These are phyloP conservation scores for Kryptopterus vitreolus DNA, from an alignment of 2,797 vertebrate species.

Conservation along the genomic window DNA sequence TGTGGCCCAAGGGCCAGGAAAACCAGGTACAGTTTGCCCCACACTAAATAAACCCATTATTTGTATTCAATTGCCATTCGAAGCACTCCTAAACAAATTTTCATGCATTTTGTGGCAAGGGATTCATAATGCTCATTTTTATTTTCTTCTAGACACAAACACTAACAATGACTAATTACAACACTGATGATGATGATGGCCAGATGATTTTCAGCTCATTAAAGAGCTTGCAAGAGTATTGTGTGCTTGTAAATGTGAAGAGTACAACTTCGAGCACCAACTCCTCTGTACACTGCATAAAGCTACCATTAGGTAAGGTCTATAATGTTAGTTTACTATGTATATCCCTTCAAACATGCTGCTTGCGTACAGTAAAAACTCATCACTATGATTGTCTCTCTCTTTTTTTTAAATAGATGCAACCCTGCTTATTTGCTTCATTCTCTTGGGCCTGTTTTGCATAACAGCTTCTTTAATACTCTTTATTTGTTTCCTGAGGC, in stretches of 20 bases:
- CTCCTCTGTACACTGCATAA: constrained; percentile 63
- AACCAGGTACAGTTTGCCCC: constrained; percentile 57
- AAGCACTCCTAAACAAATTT: background rate
- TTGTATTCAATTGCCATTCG: background rate
- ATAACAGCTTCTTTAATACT: constrained; percentile 21
- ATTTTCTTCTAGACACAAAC: constrained; percentile 4
- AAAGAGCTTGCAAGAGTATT: constrained; percentile 64
- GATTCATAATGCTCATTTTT: background rate
- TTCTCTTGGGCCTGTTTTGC: constrained; percentile 43
- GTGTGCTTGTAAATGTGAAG: constrained; percentile 62
- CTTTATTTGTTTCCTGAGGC: constrained; percentile 62
- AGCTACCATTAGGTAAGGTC: constrained; percentile 64
- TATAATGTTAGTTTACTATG: fast-evolving
- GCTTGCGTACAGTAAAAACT: background rate
- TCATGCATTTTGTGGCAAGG: background rate
- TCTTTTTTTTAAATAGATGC: constrained; percentile 25
- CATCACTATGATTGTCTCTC: background rate
- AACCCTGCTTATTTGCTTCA: background rate
- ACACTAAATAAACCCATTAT: background rate
- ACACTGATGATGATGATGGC: background rate
- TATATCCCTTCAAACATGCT: background rate
- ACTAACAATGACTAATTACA: constrained; percentile 5
- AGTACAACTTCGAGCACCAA: background rate
- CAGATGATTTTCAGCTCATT: constrained; percentile 62
- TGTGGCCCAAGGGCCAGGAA: constrained; percentile 58